A percentile compares a stretch with the other conserved stretches of the same genome.
Evolutionary conservation across 2,113 vertebrate genomes (phyloP).

Genomic region (Scolopax mira): DNA sequence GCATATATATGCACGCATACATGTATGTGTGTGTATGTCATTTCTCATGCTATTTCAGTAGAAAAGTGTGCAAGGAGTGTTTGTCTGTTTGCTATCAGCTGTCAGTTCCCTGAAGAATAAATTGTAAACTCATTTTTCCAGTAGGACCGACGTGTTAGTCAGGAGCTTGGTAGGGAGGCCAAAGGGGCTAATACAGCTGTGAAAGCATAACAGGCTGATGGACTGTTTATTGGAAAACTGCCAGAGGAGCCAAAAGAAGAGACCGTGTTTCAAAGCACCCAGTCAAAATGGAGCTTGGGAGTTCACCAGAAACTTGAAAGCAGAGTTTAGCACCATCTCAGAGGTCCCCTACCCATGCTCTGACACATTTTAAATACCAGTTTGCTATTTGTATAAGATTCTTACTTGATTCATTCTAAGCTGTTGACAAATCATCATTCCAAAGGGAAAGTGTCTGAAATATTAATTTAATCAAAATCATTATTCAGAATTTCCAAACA

Average conservation of each 20-base stretch:
- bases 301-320: background rate
- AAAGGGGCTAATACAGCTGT: constrained; percentile 29
- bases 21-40: background rate
- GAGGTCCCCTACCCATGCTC: background rate
- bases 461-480: constrained; percentile 3
- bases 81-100: background rate
- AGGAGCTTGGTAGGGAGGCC: constrained; percentile 11
- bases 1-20: background rate
- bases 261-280: background rate
- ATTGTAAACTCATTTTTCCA: constrained; percentile 29
- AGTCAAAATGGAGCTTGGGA: background rate
- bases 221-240: constrained; percentile 33
- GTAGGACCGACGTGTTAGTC: background rate
- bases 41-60: background rate
- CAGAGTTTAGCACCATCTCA: background rate
- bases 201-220: constrained; percentile 34
- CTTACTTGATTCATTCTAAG: background rate
- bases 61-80: background rate
- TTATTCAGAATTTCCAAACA: constrained; percentile 30
- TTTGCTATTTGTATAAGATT: background rate
- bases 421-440: background rate
- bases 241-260: constrained; percentile 22
- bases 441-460: background rate
- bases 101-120: background rate
- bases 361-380: background rate